phyloP scores from a whole-genome alignment of 2,888 invertebrate genomes.

The Leptinotarsa peninsularis region DNA sequence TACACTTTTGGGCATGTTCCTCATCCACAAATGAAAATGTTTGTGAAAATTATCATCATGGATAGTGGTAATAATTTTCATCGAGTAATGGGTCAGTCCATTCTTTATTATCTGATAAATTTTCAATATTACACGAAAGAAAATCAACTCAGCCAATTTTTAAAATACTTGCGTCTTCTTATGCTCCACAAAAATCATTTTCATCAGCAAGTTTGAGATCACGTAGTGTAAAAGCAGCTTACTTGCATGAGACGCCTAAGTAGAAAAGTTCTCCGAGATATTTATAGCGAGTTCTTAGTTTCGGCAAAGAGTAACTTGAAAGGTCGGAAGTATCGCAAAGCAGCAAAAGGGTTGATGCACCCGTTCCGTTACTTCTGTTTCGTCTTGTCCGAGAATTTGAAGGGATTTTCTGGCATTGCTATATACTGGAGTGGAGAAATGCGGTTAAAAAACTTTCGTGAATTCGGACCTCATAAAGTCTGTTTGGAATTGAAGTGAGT shows the following conservation, averaged over 20 bases:
- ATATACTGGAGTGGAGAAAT: neutral
- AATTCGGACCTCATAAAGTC: too few relatives aligned
- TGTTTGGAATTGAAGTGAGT: too few relatives aligned
- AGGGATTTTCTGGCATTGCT: neutral
- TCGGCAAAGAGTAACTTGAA: neutral
- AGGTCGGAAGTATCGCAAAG: constrained; percentile 6
- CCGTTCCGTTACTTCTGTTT: constrained; percentile 2
- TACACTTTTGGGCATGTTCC: too few relatives aligned
- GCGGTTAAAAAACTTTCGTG: neutral
- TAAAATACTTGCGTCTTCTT: too few relatives aligned
- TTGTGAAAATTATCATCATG: too few relatives aligned
- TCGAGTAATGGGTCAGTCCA: too few relatives aligned
- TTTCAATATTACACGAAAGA: too few relatives aligned
- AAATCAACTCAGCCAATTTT: too few relatives aligned
- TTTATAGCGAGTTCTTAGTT: constrained; percentile 6
- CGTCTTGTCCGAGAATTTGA: constrained; percentile 5
- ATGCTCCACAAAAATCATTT: neutral
- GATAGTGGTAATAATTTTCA: too few relatives aligned
- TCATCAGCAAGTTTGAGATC: neutral
- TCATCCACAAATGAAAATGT: too few relatives aligned
- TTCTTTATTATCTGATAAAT: too few relatives aligned
- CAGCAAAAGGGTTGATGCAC: constrained; percentile 9
- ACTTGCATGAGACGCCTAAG: constrained; percentile 2
- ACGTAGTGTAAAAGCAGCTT: neutral
- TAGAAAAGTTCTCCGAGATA: constrained; percentile 10